These are phyloP conservation scores for Heliothis subflexa DNA, from an alignment of 1,140 invertebrate genomes.

Conservation along the genomic window DNA sequence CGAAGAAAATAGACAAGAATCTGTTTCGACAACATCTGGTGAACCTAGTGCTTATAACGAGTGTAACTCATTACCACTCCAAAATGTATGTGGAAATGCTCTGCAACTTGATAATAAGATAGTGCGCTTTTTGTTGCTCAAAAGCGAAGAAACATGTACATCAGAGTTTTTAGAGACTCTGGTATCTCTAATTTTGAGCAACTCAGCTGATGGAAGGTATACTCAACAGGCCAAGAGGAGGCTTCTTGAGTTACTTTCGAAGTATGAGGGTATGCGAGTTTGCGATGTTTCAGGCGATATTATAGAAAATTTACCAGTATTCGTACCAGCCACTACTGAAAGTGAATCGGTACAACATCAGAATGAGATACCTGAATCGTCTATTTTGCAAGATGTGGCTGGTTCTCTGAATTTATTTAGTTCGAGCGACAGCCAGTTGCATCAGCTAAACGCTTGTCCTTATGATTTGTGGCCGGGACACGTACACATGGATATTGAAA, in stretches of 20 bases:
- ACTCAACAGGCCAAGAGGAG: constrained; percentile 65
- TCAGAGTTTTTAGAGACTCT: constrained; percentile 76
- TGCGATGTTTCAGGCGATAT: constrained; percentile 80
- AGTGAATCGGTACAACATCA: constrained; percentile 61
- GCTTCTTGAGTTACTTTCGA: constrained; percentile 73
- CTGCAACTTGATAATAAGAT: constrained; percentile 79
- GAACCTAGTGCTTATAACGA: constrained; percentile 65
- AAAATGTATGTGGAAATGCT: constrained; percentile 61
- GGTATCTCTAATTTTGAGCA: constrained; percentile 68
- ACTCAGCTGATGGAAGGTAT: constrained; percentile 60
- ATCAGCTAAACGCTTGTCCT: constrained; percentile 73
- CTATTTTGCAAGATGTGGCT: constrained; percentile 78
- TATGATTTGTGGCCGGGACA: constrained; percentile 80
- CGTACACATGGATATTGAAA: constrained; percentile 75
- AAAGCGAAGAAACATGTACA: constrained; percentile 78
- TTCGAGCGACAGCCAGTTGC: constrained; percentile 75
- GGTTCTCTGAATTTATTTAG: constrained; percentile 79
- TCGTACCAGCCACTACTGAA: constrained; percentile 61
- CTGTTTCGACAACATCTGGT: constrained; percentile 60
- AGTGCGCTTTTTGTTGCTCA: constrained; percentile 77
- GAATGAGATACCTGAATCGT: constrained; percentile 71
- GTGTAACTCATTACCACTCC: constrained; percentile 54
- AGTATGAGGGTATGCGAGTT: constrained; percentile 78
- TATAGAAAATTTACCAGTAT: constrained; percentile 74
- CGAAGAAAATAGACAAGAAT: constrained; percentile 60